Conservation (phyloP, 2,113 vertebrate genomes). For the Serranochromis macrocephalus region DNA sequence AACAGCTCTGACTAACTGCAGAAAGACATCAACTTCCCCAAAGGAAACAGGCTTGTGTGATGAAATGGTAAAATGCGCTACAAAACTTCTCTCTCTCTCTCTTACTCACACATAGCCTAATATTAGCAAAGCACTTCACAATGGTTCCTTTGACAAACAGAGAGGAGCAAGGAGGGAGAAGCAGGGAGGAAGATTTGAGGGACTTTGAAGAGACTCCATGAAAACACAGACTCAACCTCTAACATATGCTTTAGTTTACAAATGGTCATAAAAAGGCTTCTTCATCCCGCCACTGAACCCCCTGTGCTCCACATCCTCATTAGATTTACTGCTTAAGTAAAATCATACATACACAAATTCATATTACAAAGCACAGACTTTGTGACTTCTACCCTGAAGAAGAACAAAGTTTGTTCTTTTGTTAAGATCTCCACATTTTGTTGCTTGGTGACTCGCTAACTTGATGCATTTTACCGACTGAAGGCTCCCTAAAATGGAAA, state of each 20-base stretch:
- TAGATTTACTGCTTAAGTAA: neutral
- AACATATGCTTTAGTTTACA: constrained; percentile 54
- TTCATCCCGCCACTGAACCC: constrained; percentile 12
- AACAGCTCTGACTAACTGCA: neutral
- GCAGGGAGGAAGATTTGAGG: neutral
- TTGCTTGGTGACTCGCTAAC: accelerated
- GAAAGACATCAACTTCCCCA: neutral
- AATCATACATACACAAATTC: neutral
- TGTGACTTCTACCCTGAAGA: neutral
- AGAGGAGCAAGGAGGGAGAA: neutral
- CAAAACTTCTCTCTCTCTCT: neutral
- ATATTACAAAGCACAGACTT: neutral
- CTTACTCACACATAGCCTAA: neutral
- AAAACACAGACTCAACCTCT: neutral
- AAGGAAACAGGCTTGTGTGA: neutral
- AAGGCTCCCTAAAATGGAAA: neutral
- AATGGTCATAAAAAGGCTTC: constrained; percentile 35
- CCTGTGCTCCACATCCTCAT: neutral
- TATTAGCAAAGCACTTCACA: constrained; percentile 18
- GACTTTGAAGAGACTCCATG: constrained; percentile 25
- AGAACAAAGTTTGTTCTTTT: neutral
- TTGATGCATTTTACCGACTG: neutral
- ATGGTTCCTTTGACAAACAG: constrained; percentile 28
- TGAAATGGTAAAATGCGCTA: neutral
- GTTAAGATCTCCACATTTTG: neutral